Base-by-base conservation (phyloP, 2,888 invertebrate genomes). In the Zeuzera pyrina region DNA sequence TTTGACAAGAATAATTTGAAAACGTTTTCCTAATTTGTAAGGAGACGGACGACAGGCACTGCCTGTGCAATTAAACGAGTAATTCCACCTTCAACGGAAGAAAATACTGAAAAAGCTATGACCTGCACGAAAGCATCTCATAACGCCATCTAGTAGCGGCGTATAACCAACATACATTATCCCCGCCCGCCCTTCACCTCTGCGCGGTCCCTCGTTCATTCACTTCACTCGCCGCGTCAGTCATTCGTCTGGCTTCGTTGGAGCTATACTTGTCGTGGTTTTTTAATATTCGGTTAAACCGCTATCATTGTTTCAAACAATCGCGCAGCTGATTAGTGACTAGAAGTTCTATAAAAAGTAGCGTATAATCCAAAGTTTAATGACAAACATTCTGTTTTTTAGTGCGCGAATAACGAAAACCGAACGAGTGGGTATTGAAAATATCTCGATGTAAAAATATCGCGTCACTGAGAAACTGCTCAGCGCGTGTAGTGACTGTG, bases 381-480 rank as follows among this genome's bases (percentile, higher is more conserved):
- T 12, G 19, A n/a, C 13, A 22, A 24, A 12, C 15, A n/a, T 23
- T 16, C 10, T 12, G 36, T 33, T 33, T 14, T 19, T 12, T 15
- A 19, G 11, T 25, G 23, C 22, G 35, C 35, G 45, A 41, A 50
- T 38, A 46, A 34, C 41, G 57, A 59, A 60, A 49, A 47, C 50
- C 52, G 50, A 43, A 38, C 51, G 47, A 48, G n/a, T n/a, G n/a
- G n/a, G 49, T 54, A 57, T 63, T 60, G 56, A 65, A 72, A 73
- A 76, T 73, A 73, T 74, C 68, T 71, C 65, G 44, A 76, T 74
- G 70, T 77, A 78, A 77, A 79, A 83, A 79, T 79, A 81, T 70
- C 69, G 67, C 74, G 73, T 72, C 77, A 68, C 55, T 60, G 65
- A 72, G 73, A 63, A 65, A 64, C 57, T 69, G 62, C 57, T 58